Evolutionary conservation across 2,888 invertebrate genomes (phyloP).

Genomic region (Noctuana brunneofusca): DNA sequence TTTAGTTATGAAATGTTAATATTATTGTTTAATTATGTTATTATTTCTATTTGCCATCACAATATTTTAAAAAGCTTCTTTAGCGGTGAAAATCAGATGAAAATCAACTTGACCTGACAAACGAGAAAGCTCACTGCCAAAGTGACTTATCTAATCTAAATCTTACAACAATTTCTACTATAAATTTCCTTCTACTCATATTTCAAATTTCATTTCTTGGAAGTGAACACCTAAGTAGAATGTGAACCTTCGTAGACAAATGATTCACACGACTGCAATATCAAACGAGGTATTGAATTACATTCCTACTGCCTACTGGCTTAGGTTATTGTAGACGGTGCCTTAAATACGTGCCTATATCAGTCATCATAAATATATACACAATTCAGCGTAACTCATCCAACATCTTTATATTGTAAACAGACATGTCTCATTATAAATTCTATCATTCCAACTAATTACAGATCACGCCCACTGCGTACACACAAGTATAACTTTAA

Average conservation of each 20-base stretch:
- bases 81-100: too few relatives aligned
- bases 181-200: neutral
- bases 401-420: neutral
- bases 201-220: conserved; percentile 6
- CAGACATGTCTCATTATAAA: conserved; percentile 6
- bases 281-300: conserved; percentile 15
- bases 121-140: too few relatives aligned
- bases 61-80: too few relatives aligned
- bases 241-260: conserved; percentile 12
- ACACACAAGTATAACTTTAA: conserved; percentile 16
- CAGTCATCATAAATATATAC: neutral
- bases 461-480: conserved; percentile 1
- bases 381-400: neutral
- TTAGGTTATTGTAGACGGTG: neutral
- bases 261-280: conserved; percentile 23
- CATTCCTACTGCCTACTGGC: conserved; percentile 9
- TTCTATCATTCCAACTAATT: conserved; percentile 18
- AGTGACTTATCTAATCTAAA: too few relatives aligned
- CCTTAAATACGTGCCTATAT: conserved; percentile 4
- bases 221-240: conserved; percentile 6
- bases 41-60: too few relatives aligned
- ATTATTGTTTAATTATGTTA: too few relatives aligned
- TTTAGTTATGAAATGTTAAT: too few relatives aligned
- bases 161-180: too few relatives aligned
- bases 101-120: neutral